A percentile compares a stretch with the other conserved stretches of the same genome.
These are phyloP conservation scores for Pararge aegeria DNA, from an alignment of 1,140 invertebrate species.

Conservation along the genomic window DNA sequence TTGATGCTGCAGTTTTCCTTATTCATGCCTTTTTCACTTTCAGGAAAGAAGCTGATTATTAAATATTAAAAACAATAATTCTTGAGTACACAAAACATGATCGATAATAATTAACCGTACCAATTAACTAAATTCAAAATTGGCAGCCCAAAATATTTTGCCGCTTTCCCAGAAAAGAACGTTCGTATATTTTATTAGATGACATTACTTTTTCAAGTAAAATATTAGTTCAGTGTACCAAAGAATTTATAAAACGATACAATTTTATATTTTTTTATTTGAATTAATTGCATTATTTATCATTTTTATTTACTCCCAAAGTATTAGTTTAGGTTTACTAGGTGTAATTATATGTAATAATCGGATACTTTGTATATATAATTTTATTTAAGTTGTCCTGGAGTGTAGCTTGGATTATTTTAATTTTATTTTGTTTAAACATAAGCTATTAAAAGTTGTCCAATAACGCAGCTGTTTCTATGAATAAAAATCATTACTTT, in stretches of 20 bases:
- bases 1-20: constrained; percentile 62
- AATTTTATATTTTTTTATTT: constrained; percentile 17
- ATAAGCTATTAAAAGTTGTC: constrained; percentile 24
- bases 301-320: constrained; percentile 56
- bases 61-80: constrained; percentile 5
- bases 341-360: constrained; percentile 21
- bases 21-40: constrained; percentile 69
- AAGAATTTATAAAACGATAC: constrained; percentile 14
- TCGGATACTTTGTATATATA: constrained; percentile 27
- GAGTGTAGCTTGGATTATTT: constrained; percentile 34
- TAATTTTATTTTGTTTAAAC: constrained; percentile 18
- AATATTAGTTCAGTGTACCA: neutral
- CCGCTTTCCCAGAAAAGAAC: neutral
- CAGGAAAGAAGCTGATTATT: constrained; percentile 60
- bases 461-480: constrained; percentile 27
- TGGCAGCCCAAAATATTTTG: no score
- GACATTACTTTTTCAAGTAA: neutral
- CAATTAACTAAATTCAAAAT: no score
- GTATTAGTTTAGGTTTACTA: constrained; percentile 30
- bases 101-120: no score
- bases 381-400: constrained; percentile 34
- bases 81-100: no score
- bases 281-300: constrained; percentile 34
- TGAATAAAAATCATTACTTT: constrained; percentile 25
- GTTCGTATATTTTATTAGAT: neutral